Percentiles rank a stretch among this genome's conserved stretches.
phyloP scores from a whole-genome alignment of 2,888 invertebrate genomes.

The Limenitis camilla region DNA sequence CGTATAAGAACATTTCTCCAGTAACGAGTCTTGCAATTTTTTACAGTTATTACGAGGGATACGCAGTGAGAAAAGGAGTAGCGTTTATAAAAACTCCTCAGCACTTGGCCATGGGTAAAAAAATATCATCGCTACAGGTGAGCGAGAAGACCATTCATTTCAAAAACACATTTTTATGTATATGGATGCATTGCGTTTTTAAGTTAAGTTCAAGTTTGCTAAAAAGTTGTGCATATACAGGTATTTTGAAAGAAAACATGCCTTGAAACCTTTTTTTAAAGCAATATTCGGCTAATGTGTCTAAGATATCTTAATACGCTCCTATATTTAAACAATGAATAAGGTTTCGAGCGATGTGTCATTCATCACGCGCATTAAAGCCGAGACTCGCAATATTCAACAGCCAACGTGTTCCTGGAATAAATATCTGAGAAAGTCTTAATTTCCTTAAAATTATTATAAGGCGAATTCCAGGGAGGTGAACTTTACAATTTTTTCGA shows the following conservation, averaged over 20 bases:
- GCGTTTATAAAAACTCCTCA: slow-evolving; percentile 24
- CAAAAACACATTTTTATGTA: background rate
- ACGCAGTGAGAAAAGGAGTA: slow-evolving; percentile 45
- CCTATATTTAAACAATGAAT: slow-evolving; percentile 35
- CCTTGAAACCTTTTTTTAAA: background rate
- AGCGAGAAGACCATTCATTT: slow-evolving; percentile 25
- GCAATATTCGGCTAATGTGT: slow-evolving; percentile 7
- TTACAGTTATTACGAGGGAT: slow-evolving; percentile 55
- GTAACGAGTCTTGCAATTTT: slow-evolving; percentile 40
- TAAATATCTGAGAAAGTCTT: background rate
- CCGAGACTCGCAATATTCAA: background rate
- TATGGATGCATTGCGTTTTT: too few relatives aligned
- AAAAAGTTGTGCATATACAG: background rate
- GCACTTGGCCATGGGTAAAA: slow-evolving; percentile 27
- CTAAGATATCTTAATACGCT: slow-evolving; percentile 31
- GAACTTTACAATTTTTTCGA: background rate
- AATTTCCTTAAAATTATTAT: too few relatives aligned
- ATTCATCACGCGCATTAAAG: slow-evolving; percentile 7
- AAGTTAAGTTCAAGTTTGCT: too few relatives aligned
- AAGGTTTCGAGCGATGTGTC: slow-evolving; percentile 22
- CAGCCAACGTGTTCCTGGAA: background rate
- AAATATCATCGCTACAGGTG: slow-evolving; percentile 47
- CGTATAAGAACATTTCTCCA: slow-evolving; percentile 31
- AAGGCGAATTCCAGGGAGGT: too few relatives aligned
- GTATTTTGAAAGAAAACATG: background rate